phyloP scores from a whole-genome alignment of 2,888 invertebrate genomes.

The Melikaiella ostensackeni region DNA sequence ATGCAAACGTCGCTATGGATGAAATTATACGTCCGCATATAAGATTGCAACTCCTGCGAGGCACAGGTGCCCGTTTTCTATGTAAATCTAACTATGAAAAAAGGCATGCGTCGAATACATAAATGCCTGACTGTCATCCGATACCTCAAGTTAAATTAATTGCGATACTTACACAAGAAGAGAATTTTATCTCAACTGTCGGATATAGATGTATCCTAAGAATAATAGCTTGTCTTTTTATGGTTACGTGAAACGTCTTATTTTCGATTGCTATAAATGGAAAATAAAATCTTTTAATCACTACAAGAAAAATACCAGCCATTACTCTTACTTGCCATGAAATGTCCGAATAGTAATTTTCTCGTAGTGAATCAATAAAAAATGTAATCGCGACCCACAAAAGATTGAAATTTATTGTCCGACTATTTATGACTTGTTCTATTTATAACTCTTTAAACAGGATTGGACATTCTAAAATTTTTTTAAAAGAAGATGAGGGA shows the following conservation, averaged over 20 bases:
- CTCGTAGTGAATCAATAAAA: not conserved
- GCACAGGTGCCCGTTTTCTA: slow-evolving; percentile 7
- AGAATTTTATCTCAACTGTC: not conserved
- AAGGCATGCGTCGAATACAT: not conserved
- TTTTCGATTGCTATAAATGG: not conserved
- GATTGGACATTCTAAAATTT: not conserved
- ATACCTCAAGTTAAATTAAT: slow-evolving; percentile 18
- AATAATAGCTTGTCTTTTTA: slow-evolving; percentile 15
- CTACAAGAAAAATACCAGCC: not conserved
- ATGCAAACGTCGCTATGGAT: slow-evolving; percentile 30
- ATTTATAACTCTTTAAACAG: not conserved
- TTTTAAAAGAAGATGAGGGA: not conserved
- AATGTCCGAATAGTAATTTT: not conserved
- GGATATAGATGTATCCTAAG: slow-evolving; percentile 1
- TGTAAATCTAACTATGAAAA: slow-evolving; percentile 6
- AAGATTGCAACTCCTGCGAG: slow-evolving; percentile 10
- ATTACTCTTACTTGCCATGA: slow-evolving; percentile 5
- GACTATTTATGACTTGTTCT: not conserved
- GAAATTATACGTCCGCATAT: slow-evolving; percentile 27
- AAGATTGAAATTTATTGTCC: not conserved
- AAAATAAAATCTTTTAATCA: not conserved
- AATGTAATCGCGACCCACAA: not conserved
- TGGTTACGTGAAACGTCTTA: not conserved
- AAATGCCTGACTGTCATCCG: not conserved
- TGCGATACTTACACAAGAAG: slow-evolving; percentile 18